Conservation (phyloP, 2,113 vertebrate species). For the Diadophis punctatus region DNA sequence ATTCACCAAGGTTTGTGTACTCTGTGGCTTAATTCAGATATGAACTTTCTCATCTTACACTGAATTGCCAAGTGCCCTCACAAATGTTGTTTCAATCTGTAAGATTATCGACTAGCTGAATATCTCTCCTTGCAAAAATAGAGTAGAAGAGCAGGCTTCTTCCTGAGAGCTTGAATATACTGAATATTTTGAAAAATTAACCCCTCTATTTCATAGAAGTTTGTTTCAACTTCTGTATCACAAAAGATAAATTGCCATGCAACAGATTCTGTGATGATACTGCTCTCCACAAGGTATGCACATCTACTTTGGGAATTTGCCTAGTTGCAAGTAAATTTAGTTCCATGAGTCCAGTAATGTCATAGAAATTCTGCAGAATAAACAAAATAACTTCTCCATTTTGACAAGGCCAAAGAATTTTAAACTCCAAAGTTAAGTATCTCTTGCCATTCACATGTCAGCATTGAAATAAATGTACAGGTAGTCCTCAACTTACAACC, state of each 20-base stretch:
- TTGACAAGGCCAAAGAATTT: not conserved
- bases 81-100: slow-evolving; percentile 33
- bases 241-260: slow-evolving; percentile 14
- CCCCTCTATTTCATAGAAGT: slow-evolving; percentile 33
- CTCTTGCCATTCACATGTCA: slow-evolving; percentile 45
- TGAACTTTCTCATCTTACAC: not conserved
- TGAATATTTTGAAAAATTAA: slow-evolving; percentile 39
- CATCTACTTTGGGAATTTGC: slow-evolving; percentile 31
- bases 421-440: slow-evolving; percentile 35
- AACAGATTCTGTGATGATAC: not conserved
- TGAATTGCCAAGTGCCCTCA: not conserved
- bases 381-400: not conserved
- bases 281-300: not conserved
- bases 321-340: not conserved
- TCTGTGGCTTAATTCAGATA: not conserved
- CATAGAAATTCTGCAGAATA: slow-evolving; percentile 25
- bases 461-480: slow-evolving; percentile 64
- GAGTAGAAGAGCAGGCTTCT: not conserved
- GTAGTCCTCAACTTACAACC: not conserved
- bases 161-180: not conserved
- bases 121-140: not conserved
- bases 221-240: slow-evolving; percentile 45
- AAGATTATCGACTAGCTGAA: slow-evolving; percentile 14
- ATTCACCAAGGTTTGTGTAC: not conserved
- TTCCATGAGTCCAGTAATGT: slow-evolving; percentile 34